Percentiles rank a stretch among this genome's conserved stretches.
These are phyloP conservation scores for Margarornis squamiger DNA, from an alignment of 2,797 vertebrate species.

Conservation along the genomic window DNA sequence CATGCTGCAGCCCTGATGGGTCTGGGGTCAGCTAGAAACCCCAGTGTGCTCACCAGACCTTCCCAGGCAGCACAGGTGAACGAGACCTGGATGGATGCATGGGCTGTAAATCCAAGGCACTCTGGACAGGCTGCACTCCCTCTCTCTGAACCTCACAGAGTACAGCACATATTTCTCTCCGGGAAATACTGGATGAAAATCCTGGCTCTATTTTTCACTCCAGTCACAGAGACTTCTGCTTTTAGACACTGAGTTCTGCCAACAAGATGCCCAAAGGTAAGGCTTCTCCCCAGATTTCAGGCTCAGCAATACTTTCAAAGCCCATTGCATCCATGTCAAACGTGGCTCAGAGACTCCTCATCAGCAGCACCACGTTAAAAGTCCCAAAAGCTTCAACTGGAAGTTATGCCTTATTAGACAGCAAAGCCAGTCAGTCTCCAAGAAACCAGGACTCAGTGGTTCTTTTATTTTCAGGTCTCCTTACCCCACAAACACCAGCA, in stretches of 20 bases:
- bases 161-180: not conserved
- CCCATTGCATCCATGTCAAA: not conserved
- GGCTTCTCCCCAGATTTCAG: not conserved
- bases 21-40: not conserved
- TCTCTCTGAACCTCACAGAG: not conserved
- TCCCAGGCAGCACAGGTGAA: not conserved
- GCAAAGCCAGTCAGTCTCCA: not conserved
- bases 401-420: not conserved
- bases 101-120: not conserved
- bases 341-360: not conserved
- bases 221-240: not conserved
- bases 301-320: not conserved
- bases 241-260: not conserved
- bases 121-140: not conserved
- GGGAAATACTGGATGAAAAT: not conserved
- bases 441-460: not conserved
- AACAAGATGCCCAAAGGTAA: not conserved
- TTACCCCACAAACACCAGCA: not conserved
- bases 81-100: rapidly evolving
- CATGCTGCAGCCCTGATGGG: not conserved
- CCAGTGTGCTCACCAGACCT: not conserved
- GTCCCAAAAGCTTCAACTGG: not conserved
- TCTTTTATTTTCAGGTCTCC: not conserved
- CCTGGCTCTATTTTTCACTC: not conserved
- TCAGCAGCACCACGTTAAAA: not conserved